These are phyloP conservation scores for Druceiella hillmani DNA, from an alignment of 2,888 invertebrate genomes.

Conservation along the genomic window DNA sequence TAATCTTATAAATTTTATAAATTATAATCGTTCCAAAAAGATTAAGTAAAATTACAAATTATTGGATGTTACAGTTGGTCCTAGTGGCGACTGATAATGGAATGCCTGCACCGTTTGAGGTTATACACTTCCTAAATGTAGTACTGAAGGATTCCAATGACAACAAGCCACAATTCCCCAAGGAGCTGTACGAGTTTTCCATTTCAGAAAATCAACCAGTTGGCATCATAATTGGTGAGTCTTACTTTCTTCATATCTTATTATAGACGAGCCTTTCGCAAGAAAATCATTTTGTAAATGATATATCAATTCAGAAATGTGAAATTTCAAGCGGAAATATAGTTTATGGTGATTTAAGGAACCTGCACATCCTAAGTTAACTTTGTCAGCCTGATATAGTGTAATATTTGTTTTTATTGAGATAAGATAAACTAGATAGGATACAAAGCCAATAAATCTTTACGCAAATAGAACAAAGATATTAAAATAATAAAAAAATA, in stretches of 20 bases:
- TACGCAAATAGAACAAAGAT: too few species aligned
- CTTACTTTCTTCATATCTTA: neutral
- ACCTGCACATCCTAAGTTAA: too few species aligned
- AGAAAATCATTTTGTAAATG: too few species aligned
- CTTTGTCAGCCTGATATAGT: too few species aligned
- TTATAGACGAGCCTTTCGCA: too few species aligned
- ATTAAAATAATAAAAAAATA: too few species aligned
- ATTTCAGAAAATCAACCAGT: slow-evolving; percentile 65
- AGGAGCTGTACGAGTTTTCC: slow-evolving; percentile 61
- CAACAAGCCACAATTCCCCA: slow-evolving; percentile 71
- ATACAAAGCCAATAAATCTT: too few species aligned
- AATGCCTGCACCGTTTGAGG: slow-evolving; percentile 73
- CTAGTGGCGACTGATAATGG: slow-evolving; percentile 82
- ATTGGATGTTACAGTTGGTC: slow-evolving; percentile 62
- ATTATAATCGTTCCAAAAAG: slow-evolving; percentile 4
- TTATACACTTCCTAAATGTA: slow-evolving; percentile 67
- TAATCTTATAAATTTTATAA: too few species aligned
- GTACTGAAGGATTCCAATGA: slow-evolving; percentile 76
- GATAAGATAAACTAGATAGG: too few species aligned
- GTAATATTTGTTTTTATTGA: too few species aligned
- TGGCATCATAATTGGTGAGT: slow-evolving; percentile 58
- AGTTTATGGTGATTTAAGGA: slow-evolving; percentile 3
- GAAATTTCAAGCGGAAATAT: slow-evolving; percentile 8
- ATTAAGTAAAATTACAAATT: too few species aligned
- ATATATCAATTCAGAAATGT: slow-evolving; percentile 3